Percentiles rank a stretch among this genome's conserved stretches.
phyloP scores from a whole-genome alignment of 2,888 invertebrate genomes.

The Sicus ferrugineus region DNA sequence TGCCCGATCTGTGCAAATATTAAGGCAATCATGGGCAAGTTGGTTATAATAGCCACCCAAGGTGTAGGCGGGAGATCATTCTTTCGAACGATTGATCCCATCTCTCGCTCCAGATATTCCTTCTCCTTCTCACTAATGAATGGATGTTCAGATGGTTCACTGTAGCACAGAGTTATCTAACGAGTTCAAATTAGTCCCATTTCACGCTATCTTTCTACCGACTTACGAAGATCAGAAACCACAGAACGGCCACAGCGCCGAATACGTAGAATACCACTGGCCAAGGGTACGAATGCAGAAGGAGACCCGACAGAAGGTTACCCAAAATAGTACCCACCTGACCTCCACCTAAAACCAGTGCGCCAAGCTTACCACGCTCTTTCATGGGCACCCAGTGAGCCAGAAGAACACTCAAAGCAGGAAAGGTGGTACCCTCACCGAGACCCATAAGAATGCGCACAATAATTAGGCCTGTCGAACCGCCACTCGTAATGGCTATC shows the following conservation, averaged over 20 bases:
- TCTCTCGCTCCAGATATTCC: constrained; percentile 72
- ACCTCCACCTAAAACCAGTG: constrained; percentile 81
- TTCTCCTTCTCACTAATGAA: constrained; percentile 77
- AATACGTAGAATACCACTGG: constrained; percentile 82
- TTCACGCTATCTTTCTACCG: no score
- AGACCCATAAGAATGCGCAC: constrained; percentile 82
- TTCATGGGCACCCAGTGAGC: constrained; percentile 83
- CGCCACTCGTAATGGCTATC: constrained; percentile 71
- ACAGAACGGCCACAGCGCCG: constrained; percentile 76
- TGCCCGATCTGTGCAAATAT: constrained; percentile 76
- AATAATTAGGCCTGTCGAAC: constrained; percentile 75
- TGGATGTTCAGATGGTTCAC: constrained; percentile 77
- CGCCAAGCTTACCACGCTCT: constrained; percentile 80
- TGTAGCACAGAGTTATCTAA: constrained; percentile 71
- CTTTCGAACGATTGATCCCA: constrained; percentile 68
- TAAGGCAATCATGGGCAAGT: constrained; percentile 77
- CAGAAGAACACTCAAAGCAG: constrained; percentile 81
- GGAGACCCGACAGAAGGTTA: constrained; percentile 72
- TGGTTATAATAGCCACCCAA: constrained; percentile 76
- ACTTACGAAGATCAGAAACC: constrained; percentile 76
- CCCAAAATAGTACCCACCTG: constrained; percentile 73
- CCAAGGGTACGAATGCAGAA: constrained; percentile 76
- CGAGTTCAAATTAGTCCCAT: no score
- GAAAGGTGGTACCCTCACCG: constrained; percentile 86
- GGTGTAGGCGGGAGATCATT: constrained; percentile 72